Evolutionary conservation across 2,888 invertebrate species (phyloP), one percentile per base, ranked within the genome.

Genomic region (Synergus umbraculus): DNA sequence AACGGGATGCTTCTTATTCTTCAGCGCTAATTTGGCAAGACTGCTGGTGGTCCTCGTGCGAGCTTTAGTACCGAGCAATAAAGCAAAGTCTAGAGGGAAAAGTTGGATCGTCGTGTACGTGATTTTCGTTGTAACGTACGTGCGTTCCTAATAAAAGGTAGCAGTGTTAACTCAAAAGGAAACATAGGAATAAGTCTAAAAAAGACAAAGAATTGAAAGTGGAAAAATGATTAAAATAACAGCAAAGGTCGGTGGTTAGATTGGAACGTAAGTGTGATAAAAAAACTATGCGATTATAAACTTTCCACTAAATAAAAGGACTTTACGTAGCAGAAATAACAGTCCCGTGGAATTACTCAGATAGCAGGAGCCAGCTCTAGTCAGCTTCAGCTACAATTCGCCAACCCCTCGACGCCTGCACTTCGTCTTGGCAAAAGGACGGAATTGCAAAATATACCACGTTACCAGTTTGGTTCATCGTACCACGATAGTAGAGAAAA

Each of bases 251-350:
- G 69, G 73, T 44, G 44, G 60, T 18, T 43, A 66, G 29, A n/a
- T 69, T 13, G n/a, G 22, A 43, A 64, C 41, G 69, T 63, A 58
- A 80, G 76, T 64, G 76, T 29, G 4, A 60, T 60, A 18, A 12
- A 60, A 60, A 60, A 60, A 18, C 60, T 10, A 60, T 69, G 66
- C 78, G 79, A 82, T 81, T 80, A 80, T 79, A 78, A 83, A 81
- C 76, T 78, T 83, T 73, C 77, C 78, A 58, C 78, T 29, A 76
- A 80, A 81, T 80, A 80, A 81, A 83, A 81, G 78, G 77, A 78
- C 79, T 77, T 69, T 76, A 77, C 78, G 76, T 66, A 73, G 80
- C 63, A 80, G 78, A 80, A 82, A 79, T 82, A 82, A 82, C 80
- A 82, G 79, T 73, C 78, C 67, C 67, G 67, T 73, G 77, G 77